Base-by-base conservation (phyloP, 92 coral and sea anemone genomes). In the Epizoanthus stellaris region DNA sequence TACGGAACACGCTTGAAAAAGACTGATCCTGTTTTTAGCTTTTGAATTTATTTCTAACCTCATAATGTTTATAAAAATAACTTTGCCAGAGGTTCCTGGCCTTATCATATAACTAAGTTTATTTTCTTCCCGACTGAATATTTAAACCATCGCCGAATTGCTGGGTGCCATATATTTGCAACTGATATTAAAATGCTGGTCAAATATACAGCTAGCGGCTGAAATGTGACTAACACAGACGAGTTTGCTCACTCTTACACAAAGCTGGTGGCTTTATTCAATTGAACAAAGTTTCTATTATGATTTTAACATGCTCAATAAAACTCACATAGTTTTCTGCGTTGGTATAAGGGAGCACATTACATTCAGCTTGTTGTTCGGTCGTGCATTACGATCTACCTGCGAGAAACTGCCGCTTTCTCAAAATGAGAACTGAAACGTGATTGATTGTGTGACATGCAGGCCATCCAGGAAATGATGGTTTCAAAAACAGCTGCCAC, bases 401-500 rank as follows among this genome's bases (percentile, higher is more conserved):
- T 3, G 40, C n/a, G 0, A 68, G 42, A 38, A 68, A 68, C 6
- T 34, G 56, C 3, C 2, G 11, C 42, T 36, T 68, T 68, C 13
- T 5, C 43, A 11, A 34, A 20, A 19, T 12, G 9, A 64, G 39
- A 64, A 11, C 69, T 16, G 39, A 64, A 66, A 11, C 6, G 45
- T 34, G 36, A 68, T 49, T 49, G 11, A 7, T 14, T 13, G 17
- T 68, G 73, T 14, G 73, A 68, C 73, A 38, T 68, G 73, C 73
- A 36, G 30, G 42, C 73, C 9, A 68, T 14, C 45, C 23, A 68
- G 42, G 42, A 68, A 9, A 40, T 36, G n/a, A 30, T 68, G n/a
- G 73, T 68, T 68, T 68, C 19, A 0, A 39, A 43, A 68, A 38
- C 73, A 68, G 73, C 73, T 68, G 73, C 73, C 73, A 38, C 49